Evolutionary conservation across 2,797 vertebrate genomes (phyloP).

Genomic region (Lates japonicus): DNA sequence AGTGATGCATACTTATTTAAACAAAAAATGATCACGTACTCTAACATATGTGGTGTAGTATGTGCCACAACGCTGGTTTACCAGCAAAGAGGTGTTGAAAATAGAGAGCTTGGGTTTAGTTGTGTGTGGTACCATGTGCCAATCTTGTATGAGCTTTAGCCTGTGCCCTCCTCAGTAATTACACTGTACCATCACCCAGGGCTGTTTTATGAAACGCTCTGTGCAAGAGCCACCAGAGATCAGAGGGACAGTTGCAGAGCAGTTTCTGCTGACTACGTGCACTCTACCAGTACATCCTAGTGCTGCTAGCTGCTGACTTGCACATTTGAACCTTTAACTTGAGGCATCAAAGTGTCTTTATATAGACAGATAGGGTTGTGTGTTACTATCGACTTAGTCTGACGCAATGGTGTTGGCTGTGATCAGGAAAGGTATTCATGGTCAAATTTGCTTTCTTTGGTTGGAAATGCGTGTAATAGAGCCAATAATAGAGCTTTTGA

Average conservation of each 20-base stretch:
- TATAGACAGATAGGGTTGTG: background rate
- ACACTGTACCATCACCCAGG: constrained; percentile 17
- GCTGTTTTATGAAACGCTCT: constrained; percentile 12
- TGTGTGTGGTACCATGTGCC: constrained; percentile 16
- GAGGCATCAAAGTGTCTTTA: constrained; percentile 4
- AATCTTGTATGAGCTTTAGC: constrained; percentile 20
- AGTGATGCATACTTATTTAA: too few relatives aligned
- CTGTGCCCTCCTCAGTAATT: constrained; percentile 44
- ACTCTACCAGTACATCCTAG: background rate
- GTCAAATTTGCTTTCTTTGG: constrained; percentile 4
- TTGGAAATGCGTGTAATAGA: constrained; percentile 6
- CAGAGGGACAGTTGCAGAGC: background rate
- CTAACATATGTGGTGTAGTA: too few relatives aligned
- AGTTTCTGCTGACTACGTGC: constrained; percentile 25
- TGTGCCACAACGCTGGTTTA: too few relatives aligned
- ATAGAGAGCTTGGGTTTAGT: background rate
- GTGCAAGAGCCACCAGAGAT: constrained; percentile 13
- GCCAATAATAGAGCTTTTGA: constrained; percentile 21
- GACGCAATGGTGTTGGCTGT: background rate
- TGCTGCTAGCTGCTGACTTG: constrained; percentile 3
- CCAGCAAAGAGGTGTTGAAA: background rate
- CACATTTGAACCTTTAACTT: background rate
- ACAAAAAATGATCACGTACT: too few relatives aligned
- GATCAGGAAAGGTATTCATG: background rate
- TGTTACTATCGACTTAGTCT: background rate